phyloP scores from a whole-genome alignment of 2,888 invertebrate genomes.

The Deilephila porcellus region DNA sequence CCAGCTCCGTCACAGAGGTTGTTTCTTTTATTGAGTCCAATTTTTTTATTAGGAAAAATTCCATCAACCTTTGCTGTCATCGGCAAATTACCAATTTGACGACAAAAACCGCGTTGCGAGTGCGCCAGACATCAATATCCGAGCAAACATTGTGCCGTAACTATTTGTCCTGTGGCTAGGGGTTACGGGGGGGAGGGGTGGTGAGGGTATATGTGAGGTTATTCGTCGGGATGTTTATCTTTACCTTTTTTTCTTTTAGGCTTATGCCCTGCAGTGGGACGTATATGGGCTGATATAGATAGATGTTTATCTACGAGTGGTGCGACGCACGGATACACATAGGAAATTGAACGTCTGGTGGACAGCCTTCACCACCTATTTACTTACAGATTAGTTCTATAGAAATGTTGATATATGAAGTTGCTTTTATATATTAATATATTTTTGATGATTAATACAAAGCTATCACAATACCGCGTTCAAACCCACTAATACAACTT shows the following conservation, averaged over 20 bases:
- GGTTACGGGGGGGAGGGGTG: background rate
- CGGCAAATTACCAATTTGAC: background rate
- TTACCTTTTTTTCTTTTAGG: too few relatives aligned
- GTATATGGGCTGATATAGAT: too few relatives aligned
- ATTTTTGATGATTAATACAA: too few relatives aligned
- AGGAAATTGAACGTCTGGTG: constrained; percentile 43
- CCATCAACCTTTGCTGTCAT: background rate
- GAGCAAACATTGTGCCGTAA: background rate
- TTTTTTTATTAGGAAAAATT: background rate
- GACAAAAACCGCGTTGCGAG: background rate
- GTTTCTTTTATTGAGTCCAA: too few relatives aligned
- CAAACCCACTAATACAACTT: too few relatives aligned
- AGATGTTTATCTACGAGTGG: constrained; percentile 44
- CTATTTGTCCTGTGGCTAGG: background rate
- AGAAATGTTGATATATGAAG: too few relatives aligned
- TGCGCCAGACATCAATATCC: too few relatives aligned
- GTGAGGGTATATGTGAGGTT: constrained; percentile 28
- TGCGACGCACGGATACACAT: constrained; percentile 25
- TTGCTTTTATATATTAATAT: too few relatives aligned
- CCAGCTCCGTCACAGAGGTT: too few relatives aligned
- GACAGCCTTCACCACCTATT: background rate
- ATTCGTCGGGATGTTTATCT: constrained; percentile 48
- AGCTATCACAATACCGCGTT: too few relatives aligned
- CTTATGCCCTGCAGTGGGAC: too few relatives aligned
- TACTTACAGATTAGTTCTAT: background rate